Percentiles rank a stretch among this genome's conserved stretches.
Conservation (phyloP, 2,797 vertebrate species). For the Lepus townsendii region DNA sequence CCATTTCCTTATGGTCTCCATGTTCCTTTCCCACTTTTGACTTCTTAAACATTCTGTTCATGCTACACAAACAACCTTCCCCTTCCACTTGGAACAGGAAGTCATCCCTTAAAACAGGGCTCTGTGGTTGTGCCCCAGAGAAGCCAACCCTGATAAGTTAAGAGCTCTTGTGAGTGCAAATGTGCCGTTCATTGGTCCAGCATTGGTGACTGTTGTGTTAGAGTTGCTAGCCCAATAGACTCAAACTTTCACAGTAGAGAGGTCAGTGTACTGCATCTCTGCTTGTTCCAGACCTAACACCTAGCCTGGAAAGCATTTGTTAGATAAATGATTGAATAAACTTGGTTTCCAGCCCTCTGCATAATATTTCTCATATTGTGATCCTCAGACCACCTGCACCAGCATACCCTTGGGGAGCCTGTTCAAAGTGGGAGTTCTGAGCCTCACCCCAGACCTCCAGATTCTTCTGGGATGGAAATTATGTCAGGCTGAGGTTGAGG, state of each 20-base stretch:
- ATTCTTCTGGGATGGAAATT: background rate
- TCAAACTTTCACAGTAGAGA: background rate
- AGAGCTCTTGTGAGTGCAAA: background rate
- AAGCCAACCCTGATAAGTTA: background rate
- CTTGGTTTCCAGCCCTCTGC: constrained; percentile 45
- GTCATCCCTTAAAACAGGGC: background rate
- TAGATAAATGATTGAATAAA: background rate
- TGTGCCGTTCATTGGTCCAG: background rate
- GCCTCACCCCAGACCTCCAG: constrained; percentile 23
- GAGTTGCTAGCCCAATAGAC: background rate
- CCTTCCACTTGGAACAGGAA: background rate
- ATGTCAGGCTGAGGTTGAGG: background rate
- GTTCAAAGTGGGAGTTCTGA: constrained; percentile 39
- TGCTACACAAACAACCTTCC: background rate
- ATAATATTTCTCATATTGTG: constrained; percentile 18
- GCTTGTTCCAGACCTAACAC: background rate
- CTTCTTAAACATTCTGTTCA: background rate
- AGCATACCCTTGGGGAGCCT: constrained; percentile 18
- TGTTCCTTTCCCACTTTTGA: background rate
- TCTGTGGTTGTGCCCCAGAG: background rate
- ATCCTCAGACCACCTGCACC: constrained; percentile 64
- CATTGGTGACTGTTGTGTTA: background rate
- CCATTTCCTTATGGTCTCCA: background rate
- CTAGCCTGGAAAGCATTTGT: constrained; percentile 44
- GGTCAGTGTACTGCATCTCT: background rate